Evolutionary conservation across 2,797 vertebrate genomes (phyloP).

Genomic region (Gymnocypris eckloni): DNA sequence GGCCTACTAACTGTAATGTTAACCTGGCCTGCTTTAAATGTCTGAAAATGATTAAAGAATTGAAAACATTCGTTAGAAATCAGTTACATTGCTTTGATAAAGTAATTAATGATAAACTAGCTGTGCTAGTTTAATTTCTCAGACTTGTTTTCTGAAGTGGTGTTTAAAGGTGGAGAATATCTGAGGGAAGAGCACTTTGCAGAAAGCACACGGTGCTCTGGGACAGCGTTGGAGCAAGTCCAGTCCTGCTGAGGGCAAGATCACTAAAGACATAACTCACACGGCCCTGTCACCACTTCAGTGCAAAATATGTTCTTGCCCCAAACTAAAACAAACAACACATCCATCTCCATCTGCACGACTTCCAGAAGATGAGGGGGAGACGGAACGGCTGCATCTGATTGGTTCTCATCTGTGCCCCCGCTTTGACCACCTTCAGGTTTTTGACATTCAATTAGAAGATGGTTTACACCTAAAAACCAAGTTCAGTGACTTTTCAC

Average conservation of each 20-base stretch:
- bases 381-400: slow-evolving; percentile 4
- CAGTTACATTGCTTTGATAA: too few species aligned
- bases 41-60: not conserved
- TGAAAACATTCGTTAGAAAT: not conserved
- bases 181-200: not conserved
- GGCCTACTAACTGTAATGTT: not conserved
- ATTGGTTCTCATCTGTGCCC: slow-evolving; percentile 35
- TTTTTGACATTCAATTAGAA: slow-evolving; percentile 69
- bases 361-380: slow-evolving; percentile 61
- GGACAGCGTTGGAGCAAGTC: slow-evolving; percentile 69
- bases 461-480: slow-evolving; percentile 59
- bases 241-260: slow-evolving; percentile 66
- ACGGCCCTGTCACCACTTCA: slow-evolving; percentile 71
- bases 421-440: slow-evolving; percentile 52
- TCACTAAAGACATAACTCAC: slow-evolving; percentile 71
- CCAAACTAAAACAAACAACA: slow-evolving; percentile 81
- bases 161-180: not conserved
- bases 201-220: not conserved
- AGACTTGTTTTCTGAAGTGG: not conserved
- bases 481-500: slow-evolving; percentile 62
- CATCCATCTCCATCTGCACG: slow-evolving; percentile 78
- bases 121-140: not conserved
- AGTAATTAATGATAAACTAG: not conserved
- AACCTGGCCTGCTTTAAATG: not conserved
- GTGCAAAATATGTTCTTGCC: slow-evolving; percentile 77